A percentile compares a stretch with the other conserved stretches of the same genome.
These are phyloP conservation scores for Watsonalla cultraria DNA, from an alignment of 2,888 invertebrate genomes.

Conservation along the genomic window DNA sequence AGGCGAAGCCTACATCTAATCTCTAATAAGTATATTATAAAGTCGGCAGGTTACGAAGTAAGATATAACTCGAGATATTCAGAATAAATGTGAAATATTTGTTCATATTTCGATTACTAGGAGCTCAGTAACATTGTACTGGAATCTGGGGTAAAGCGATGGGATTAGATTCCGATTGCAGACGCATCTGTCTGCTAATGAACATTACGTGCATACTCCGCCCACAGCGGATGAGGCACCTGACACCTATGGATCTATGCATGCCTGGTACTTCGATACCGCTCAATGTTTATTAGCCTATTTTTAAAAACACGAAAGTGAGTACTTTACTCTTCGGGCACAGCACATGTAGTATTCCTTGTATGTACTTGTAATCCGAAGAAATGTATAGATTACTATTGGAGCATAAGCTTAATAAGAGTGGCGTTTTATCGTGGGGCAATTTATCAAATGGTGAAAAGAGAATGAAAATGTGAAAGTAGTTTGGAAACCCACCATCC, in stretches of 20 bases:
- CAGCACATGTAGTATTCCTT: no score
- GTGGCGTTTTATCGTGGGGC: no score
- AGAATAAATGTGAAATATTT: conserved; percentile 39
- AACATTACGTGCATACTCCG: conserved; percentile 44
- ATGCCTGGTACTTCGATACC: conserved; percentile 6
- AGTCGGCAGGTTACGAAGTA: no score
- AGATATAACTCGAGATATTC: not conserved
- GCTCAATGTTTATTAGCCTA: not conserved
- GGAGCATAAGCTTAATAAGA: no score
- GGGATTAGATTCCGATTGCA: conserved; percentile 65
- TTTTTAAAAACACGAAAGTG: not conserved
- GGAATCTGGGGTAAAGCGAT: conserved; percentile 27
- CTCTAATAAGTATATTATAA: no score
- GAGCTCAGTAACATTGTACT: conserved; percentile 36
- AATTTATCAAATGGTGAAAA: no score
- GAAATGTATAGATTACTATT: no score
- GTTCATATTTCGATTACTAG: conserved; percentile 37
- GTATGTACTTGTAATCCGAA: no score
- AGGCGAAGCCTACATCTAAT: no score
- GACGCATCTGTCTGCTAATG: conserved; percentile 57
- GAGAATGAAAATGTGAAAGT: no score
- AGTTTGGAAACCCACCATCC: no score
- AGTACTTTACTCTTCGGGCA: no score
- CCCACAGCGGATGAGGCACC: conserved; percentile 30
- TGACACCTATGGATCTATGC: conserved; percentile 39